These are phyloP conservation scores for Osmerus mordax DNA, from an alignment of 2,113 vertebrate genomes.

Conservation along the genomic window DNA sequence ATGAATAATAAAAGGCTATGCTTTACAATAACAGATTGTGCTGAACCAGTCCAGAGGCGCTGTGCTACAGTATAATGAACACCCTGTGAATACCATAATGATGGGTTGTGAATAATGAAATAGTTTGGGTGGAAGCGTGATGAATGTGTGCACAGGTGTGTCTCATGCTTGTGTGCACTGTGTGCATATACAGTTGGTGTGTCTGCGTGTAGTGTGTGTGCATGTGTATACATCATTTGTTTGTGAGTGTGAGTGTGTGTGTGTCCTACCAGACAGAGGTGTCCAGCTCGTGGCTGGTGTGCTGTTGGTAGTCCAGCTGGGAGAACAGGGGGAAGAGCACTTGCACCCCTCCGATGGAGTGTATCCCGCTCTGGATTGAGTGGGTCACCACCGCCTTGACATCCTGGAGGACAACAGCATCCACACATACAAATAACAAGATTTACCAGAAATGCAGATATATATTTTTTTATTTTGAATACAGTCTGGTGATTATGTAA, in stretches of 20 bases:
- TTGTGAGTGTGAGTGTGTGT: not conserved
- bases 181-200: too few species aligned
- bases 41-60: too few species aligned
- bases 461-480: not conserved
- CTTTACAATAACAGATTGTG: too few species aligned
- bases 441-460: not conserved
- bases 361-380: constrained; percentile 95
- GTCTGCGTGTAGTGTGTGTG: not conserved
- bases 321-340: constrained; percentile 97
- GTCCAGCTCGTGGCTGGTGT: constrained; percentile 83
- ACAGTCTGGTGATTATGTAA: too few species aligned
- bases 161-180: too few species aligned
- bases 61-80: too few species aligned
- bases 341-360: constrained; percentile 96
- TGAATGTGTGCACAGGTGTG: too few species aligned
- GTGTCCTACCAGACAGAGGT: constrained; percentile 86
- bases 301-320: constrained; percentile 90
- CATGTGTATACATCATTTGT: not conserved
- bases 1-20: too few species aligned
- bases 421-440: constrained; percentile 10
- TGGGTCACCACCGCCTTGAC: constrained; percentile 97
- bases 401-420: constrained; percentile 69
- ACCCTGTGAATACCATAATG: too few species aligned
- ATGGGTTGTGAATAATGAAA: too few species aligned
- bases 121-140: too few species aligned